Base-by-base conservation (phyloP, 2,797 vertebrate genomes). In the Alfaro cultratus region DNA sequence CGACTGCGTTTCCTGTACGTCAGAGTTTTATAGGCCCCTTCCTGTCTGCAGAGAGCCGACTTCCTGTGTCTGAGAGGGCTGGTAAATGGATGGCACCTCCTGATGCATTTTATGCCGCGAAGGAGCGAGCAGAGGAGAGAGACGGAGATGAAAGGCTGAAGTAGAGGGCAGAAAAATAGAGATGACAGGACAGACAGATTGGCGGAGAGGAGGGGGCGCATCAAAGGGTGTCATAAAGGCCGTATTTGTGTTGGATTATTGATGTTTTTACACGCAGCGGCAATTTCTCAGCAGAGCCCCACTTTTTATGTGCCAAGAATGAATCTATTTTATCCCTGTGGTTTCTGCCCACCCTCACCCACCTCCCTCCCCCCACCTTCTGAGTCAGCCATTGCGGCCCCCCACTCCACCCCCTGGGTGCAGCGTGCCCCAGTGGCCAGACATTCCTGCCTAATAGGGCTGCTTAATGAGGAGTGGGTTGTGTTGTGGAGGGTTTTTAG, bases 391-490 rank as follows among this genome's bases (percentile, higher is more conserved):
- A 82, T 67, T 21, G 11, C 81, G 71, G 77, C 47, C 84, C 80
- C 86, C 89, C 49, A 51, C 31, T 75, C 86, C 84, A 53, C 84
- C 80, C 86, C 89, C 82, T 49, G 85, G 87, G 88, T 92, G 92
- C 91, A 87, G 87, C 79, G 88, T 94, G 94, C 93, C 93, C 92
- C 93, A 94, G 91, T 95, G 93, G 93, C 93, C 93, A 95, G 94
- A 95, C 94, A 95, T 95, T 95, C 94, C 94, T 94, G 93, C 91
- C 94, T 95, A 95, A 95, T 95, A 93, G 94, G 94, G 83, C 93
- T 94, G 93, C 91, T 94, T 95, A 95, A 94, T 94, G 94, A 95
- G 93, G 90, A 95, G 92, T 94, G 92, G 92, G 93, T 93, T 94
- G 92, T 93, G 90, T 94, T 93, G 91, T 90, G 74, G 89, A 92